Evolutionary conservation across 2,113 vertebrate species (phyloP), one percentile per base, ranked within the genome.

Genomic region (Macquaria australasica): DNA sequence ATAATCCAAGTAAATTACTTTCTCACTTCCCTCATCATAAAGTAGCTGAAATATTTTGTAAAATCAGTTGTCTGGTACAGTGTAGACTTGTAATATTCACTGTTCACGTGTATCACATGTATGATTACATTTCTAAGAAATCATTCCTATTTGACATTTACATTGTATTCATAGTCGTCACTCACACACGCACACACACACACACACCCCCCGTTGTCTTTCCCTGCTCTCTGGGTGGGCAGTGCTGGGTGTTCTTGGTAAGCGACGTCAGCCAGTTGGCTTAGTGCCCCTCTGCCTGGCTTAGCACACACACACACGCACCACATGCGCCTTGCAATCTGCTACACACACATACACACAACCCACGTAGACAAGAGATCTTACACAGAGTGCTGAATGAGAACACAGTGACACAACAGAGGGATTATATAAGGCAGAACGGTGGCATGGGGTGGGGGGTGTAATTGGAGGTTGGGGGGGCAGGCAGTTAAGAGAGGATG

Each of bases 371-470:
- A 82, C 48, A 60, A 51, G 76, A 82, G 81, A 85, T 91, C 79
- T 84, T 79, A 78, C 68, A 79, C 78, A 69, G 25, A 72, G 48
- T 70, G 67, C 55, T 84, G 81, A 89, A 92, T 91, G 77, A 90
- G 88, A 88, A 87, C 55, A 64, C 82, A 76, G 39, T 80, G 68
- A 78, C 87, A 85, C 79, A 73, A 83, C 73, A 84, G 74, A 77
- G 72, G 81, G 83, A 86, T 93, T 93, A 89, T 92, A 91, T 91
- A 91, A 87, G 45, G 86, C 66, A 31, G 31, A 67, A 53, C 16
- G 56, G 75, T 21, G 5, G 81, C 31, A 14, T 69, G 34, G 68
- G 74, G 74, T 60, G 18, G 73, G 34, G 68, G 77, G 77, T 60
- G 34, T 84, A 84, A 86, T 86, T 86, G 75, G 73, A 69, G 50